Percentiles rank a stretch among this genome's conserved stretches.
Evolutionary conservation across 2,888 invertebrate genomes (phyloP).

Genomic region (Vesta saturnalis): DNA sequence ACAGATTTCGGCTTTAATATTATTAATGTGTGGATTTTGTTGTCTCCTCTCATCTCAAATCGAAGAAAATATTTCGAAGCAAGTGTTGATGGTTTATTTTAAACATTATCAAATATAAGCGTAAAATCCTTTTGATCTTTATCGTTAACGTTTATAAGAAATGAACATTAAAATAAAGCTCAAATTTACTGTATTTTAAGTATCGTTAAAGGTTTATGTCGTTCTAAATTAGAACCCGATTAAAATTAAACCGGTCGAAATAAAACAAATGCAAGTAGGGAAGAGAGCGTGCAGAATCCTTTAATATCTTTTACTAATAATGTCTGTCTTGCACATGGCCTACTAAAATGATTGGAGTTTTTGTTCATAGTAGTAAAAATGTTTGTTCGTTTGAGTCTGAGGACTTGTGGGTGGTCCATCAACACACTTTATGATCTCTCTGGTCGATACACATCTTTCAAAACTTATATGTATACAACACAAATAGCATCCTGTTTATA

Average conservation of each 20-base stretch:
- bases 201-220: constrained; percentile 33
- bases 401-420: constrained; percentile 50
- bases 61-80: not conserved
- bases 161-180: constrained; percentile 24
- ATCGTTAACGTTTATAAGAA: constrained; percentile 17
- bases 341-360: constrained; percentile 53
- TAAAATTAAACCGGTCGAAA: constrained; percentile 35
- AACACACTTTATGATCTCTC: constrained; percentile 49
- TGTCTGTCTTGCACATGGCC: constrained; percentile 48
- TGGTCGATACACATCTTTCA: constrained; percentile 37
- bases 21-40: not conserved
- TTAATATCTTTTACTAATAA: constrained; percentile 37
- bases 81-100: constrained; percentile 1
- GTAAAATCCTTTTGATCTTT: constrained; percentile 20
- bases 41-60: not conserved
- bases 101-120: constrained; percentile 1
- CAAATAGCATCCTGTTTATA: constrained; percentile 38
- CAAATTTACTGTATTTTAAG: constrained; percentile 27
- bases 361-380: constrained; percentile 50
- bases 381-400: constrained; percentile 43
- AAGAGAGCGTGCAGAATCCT: constrained; percentile 33
- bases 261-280: constrained; percentile 25
- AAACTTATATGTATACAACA: constrained; percentile 16
- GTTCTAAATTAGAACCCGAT: constrained; percentile 34
- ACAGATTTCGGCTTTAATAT: not conserved